Evolutionary conservation across 1,140 invertebrate genomes (phyloP).

Genomic region (Anoplophora glabripennis): DNA sequence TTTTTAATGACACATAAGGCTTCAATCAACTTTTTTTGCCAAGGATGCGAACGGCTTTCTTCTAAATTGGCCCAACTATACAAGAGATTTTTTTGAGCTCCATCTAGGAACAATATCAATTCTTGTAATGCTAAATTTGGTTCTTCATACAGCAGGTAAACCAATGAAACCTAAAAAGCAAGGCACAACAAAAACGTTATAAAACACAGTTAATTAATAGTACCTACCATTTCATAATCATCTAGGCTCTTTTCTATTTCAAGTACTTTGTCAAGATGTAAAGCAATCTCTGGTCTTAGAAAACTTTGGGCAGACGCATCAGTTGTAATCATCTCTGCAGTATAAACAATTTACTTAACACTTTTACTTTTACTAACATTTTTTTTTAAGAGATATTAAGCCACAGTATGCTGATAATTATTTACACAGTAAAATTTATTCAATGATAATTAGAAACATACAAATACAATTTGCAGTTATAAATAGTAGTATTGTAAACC

Average conservation of each 20-base stretch:
- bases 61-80: constrained; percentile 23
- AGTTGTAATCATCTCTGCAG: background rate
- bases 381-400: too few species aligned
- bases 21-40: constrained; percentile 37
- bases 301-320: constrained; percentile 8
- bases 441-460: too few species aligned
- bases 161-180: constrained; percentile 33
- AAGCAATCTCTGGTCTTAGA: background rate
- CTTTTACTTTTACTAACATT: too few species aligned
- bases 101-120: constrained; percentile 13
- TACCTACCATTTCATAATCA: constrained; percentile 26
- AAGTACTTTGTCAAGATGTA: constrained; percentile 13
- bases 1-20: constrained; percentile 39
- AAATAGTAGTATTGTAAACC: too few species aligned
- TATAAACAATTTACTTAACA: too few species aligned
- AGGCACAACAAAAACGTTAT: background rate
- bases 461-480: too few species aligned
- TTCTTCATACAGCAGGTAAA: constrained; percentile 34
- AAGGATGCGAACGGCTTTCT: constrained; percentile 10
- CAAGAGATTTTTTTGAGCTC: constrained; percentile 14
- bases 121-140: constrained; percentile 20
- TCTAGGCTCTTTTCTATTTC: constrained; percentile 27
- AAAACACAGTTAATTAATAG: background rate
- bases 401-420: too few species aligned
- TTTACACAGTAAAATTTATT: too few species aligned